A percentile compares a stretch with the other conserved stretches of the same genome.
Conservation (phyloP, 92 coral and sea anemone species). For the Paramuricea clavata region DNA sequence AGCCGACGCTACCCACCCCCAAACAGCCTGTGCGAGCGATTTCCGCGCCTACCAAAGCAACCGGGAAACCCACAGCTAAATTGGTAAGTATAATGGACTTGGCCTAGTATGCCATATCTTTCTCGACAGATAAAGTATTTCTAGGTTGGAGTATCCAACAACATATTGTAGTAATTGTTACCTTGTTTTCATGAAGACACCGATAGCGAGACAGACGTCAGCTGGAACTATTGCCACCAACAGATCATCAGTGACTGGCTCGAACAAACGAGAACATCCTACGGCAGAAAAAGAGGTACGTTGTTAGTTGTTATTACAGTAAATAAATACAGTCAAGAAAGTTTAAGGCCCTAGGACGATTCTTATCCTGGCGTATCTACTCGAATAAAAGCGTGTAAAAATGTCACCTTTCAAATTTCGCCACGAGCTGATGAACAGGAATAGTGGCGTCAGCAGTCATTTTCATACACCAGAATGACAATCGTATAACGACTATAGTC, state of each 20-base stretch:
- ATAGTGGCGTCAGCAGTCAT: too few relatives aligned
- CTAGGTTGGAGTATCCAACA: not conserved
- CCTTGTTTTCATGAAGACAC: conserved; percentile 13
- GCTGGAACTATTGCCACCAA: not conserved
- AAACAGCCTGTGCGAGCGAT: not conserved
- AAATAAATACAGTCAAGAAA: too few relatives aligned
- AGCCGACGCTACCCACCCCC: not conserved
- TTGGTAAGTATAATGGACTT: conserved; percentile 58
- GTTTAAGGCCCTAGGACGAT: too few relatives aligned
- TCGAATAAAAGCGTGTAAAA: too few relatives aligned
- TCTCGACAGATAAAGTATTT: too few relatives aligned
- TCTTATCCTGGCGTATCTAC: too few relatives aligned
- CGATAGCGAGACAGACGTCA: conserved; percentile 32
- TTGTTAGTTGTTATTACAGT: not conserved
- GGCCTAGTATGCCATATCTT: too few relatives aligned
- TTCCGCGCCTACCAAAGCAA: not conserved
- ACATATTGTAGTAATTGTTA: not conserved
- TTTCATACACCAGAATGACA: too few relatives aligned
- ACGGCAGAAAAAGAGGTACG: conserved; percentile 30
- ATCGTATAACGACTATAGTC: too few relatives aligned
- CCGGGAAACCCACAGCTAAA: conserved; percentile 49
- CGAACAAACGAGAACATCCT: conserved; percentile 43
- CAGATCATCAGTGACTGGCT: conserved; percentile 14
- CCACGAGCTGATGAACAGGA: too few relatives aligned
- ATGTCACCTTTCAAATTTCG: too few relatives aligned